Evolutionary conservation across 2,797 vertebrate species (phyloP), one percentile per base, ranked within the genome.

Genomic region (Cheirogaleus major): DNA sequence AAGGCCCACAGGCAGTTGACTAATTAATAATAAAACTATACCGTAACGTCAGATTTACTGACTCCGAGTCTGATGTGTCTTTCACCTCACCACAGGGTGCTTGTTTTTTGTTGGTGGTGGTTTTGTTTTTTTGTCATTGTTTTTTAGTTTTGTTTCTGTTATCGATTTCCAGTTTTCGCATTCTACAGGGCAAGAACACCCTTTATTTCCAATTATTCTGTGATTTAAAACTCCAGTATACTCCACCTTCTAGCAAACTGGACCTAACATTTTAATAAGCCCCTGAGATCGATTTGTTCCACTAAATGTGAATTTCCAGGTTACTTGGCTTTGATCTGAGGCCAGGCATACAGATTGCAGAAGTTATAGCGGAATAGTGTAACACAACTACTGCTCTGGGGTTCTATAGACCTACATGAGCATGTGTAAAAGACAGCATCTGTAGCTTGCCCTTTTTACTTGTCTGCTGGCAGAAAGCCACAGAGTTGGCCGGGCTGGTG

Each of bases 71-170:
- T 41, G 8, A 8, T 35, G 13, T 65, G 27, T 30, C 22, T 52
- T 78, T 69, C n/a, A 35, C 48, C 45, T 94, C 14, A 79, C 75
- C 17, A 1, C 57, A 78, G 11, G 32, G 7, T 80, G 4, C 65
- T 83, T 65, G 45, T 27, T 30, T 38, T 89, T 57, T 90, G 63
- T 89, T 57, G 17, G 11, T 52, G 15, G 23, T 80, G 27, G 7
- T 61, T 82, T 75, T 67, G 17, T 65, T 45, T 23, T 65, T 35
- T 30, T 15, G 35, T 80, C 32, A 10, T 57, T 20, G 2, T 52
- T 84, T 18, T 43, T 93, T 45, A 11, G 55, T 89, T 86, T 89
- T 73, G 10, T 95, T 88, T 85, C 15, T 76, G 3, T 72, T 93
- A 14, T 52, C 86, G 63, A 69, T 89, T 96, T 95, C 65, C 35